These are phyloP conservation scores for Drosophila leontia DNA, from an alignment of 1,140 invertebrate species.

Conservation along the genomic window DNA sequence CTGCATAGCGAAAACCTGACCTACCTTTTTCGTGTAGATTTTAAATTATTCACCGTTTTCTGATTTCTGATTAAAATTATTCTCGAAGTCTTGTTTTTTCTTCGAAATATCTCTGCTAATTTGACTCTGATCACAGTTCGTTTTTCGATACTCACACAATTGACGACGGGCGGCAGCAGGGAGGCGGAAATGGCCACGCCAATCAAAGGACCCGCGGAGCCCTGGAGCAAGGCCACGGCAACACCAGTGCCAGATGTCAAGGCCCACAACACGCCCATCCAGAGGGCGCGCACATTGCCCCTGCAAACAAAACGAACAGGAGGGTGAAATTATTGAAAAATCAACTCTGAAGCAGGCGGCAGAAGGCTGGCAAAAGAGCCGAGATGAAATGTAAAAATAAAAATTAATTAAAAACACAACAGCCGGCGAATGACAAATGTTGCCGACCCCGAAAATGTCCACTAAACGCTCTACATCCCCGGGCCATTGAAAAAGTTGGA, in stretches of 20 bases:
- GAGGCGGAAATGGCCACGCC: constrained; percentile 96
- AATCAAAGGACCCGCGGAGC: constrained; percentile 93
- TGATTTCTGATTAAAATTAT: background rate
- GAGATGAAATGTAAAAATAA: constrained; percentile 20
- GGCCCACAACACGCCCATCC: constrained; percentile 91
- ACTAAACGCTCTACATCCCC: constrained; percentile 35
- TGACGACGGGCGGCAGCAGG: constrained; percentile 93
- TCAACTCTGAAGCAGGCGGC: constrained; percentile 40
- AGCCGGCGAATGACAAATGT: constrained; percentile 64
- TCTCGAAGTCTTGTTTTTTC: background rate
- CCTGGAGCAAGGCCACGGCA: constrained; percentile 93
- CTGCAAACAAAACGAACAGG: constrained; percentile 82
- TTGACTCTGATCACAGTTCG: background rate
- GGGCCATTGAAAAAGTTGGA: constrained; percentile 11
- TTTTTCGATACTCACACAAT: constrained; percentile 89
- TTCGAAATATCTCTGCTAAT: background rate
- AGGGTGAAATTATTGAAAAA: constrained; percentile 59
- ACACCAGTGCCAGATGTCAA: constrained; percentile 91
- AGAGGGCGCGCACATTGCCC: constrained; percentile 89
- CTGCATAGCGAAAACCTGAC: background rate
- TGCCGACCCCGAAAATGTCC: constrained; percentile 6
- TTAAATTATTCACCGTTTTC: background rate
- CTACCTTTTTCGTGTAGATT: background rate
- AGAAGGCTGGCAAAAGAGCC: background rate
- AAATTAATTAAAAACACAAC: constrained; percentile 79